A percentile compares a stretch with the other conserved stretches of the same genome.
phyloP scores from a whole-genome alignment of 2,888 invertebrate species.

The Gisinianus flammeolus region DNA sequence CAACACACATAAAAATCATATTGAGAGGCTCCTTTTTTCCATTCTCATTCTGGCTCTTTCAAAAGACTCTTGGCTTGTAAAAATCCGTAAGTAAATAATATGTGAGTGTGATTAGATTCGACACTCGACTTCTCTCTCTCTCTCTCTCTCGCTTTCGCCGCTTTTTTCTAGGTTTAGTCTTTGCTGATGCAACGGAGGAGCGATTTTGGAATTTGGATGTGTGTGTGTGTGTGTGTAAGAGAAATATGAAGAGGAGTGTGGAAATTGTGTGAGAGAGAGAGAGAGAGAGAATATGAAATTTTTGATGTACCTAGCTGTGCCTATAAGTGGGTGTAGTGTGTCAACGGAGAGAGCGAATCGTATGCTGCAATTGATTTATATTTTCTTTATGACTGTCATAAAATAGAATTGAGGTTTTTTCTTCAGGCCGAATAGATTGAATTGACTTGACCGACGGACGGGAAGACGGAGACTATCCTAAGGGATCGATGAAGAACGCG shows the following conservation, averaged over 20 bases:
- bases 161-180: not conserved
- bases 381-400: slow-evolving; percentile 48
- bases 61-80: too few relatives aligned
- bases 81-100: slow-evolving; percentile 22
- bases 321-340: slow-evolving; percentile 5
- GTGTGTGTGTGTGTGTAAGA: not conserved
- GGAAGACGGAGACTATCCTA: slow-evolving; percentile 23
- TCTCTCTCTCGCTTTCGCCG: not conserved
- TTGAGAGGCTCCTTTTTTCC: too few relatives aligned
- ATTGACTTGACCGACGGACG: slow-evolving; percentile 37
- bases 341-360: slow-evolving; percentile 18
- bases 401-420: slow-evolving; percentile 41
- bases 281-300: slow-evolving; percentile 2
- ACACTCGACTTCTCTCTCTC: slow-evolving; percentile 16
- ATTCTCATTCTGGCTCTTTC: too few relatives aligned
- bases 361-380: slow-evolving; percentile 49
- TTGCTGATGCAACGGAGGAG: not conserved
- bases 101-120: slow-evolving; percentile 19
- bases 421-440: slow-evolving; percentile 29
- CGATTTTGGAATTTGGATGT: not conserved
- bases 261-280: not conserved
- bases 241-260: not conserved
- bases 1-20: too few relatives aligned
- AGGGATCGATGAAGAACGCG: slow-evolving; percentile 50
- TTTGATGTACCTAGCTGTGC: not conserved